These are phyloP conservation scores for Hippolais icterina DNA, from an alignment of 2,113 vertebrate genomes.

Conservation along the genomic window DNA sequence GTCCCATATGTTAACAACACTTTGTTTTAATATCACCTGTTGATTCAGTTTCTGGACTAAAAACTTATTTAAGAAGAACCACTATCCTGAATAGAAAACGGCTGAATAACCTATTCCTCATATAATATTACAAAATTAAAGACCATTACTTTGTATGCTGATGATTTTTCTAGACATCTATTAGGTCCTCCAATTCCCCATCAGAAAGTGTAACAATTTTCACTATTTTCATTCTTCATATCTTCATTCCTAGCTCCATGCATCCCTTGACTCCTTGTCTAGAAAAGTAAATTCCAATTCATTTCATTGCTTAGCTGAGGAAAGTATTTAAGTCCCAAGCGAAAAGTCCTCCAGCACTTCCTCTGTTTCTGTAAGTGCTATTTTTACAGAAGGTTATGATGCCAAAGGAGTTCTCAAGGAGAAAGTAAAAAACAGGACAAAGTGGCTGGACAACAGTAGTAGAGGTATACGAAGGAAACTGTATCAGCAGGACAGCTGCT, in stretches of 20 bases:
- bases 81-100: neutral
- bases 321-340: neutral
- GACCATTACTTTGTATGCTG: rapidly evolving
- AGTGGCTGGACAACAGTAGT: neutral
- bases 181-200: neutral
- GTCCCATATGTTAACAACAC: neutral
- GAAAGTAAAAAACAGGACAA: neutral
- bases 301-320: neutral
- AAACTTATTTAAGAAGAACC: neutral
- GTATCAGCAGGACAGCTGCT: neutral
- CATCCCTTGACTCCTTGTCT: neutral
- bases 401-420: neutral
- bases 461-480: neutral
- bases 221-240: neutral
- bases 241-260: neutral
- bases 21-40: neutral
- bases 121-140: neutral
- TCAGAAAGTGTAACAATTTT: neutral
- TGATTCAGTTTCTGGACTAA: neutral
- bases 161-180: neutral
- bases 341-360: neutral
- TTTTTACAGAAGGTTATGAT: neutral
- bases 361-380: neutral
- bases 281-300: neutral
- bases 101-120: neutral